Conservation (phyloP, 2,888 invertebrate genomes). For the Lochmaea capreae region DNA sequence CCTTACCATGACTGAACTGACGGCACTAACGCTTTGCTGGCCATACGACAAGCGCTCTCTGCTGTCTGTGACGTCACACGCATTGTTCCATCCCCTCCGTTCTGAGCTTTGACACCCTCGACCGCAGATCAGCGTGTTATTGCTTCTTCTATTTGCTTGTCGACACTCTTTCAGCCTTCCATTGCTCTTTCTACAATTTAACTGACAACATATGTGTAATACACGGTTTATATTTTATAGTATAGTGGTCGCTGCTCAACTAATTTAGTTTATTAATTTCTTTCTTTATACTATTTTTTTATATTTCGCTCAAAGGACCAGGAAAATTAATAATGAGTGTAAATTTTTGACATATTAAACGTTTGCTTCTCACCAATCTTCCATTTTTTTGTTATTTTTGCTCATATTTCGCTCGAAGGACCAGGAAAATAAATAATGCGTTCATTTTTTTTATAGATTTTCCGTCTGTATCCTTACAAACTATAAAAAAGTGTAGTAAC, state of each 20-base stretch:
- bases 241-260: not conserved
- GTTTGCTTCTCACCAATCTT: not conserved
- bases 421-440: not conserved
- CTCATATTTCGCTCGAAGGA: not conserved
- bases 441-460: not conserved
- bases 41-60: slow-evolving; percentile 60
- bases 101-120: slow-evolving; percentile 64
- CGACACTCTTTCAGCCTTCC: slow-evolving; percentile 57
- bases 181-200: slow-evolving; percentile 43
- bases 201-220: slow-evolving; percentile 38
- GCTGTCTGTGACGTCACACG: slow-evolving; percentile 62
- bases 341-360: no score
- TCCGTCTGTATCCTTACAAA: no score
- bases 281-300: no score
- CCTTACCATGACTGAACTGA: slow-evolving; percentile 53
- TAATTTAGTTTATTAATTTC: not conserved
- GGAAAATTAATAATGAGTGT: not conserved
- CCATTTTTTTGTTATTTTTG: not conserved
- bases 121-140: slow-evolving; percentile 65
- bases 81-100: slow-evolving; percentile 60
- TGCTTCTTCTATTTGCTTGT: slow-evolving; percentile 65
- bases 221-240: slow-evolving; percentile 21
- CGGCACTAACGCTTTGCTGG: slow-evolving; percentile 54
- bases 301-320: not conserved
- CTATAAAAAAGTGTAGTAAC: no score